phyloP scores from a whole-genome alignment of 2,888 invertebrate genomes.

The Meloe dianella region DNA sequence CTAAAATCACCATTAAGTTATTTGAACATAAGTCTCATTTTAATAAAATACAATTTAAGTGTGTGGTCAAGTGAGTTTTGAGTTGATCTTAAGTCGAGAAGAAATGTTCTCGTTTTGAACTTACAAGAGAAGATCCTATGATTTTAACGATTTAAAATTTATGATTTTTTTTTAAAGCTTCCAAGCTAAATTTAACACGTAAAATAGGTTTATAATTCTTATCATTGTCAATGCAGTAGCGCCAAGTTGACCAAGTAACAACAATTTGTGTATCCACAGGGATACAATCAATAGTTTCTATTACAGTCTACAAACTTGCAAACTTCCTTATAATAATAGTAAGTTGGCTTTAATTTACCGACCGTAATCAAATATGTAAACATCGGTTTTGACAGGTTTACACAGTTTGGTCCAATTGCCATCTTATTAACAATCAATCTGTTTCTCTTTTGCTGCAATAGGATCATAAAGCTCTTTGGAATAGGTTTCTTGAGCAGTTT shows the following conservation, averaged over 20 bases:
- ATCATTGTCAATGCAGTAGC: too few species aligned
- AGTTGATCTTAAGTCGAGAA: too few species aligned
- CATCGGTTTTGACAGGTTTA: slow-evolving; percentile 33
- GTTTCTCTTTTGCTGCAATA: slow-evolving; percentile 11
- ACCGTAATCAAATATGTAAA: slow-evolving; percentile 34
- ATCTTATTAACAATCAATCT: slow-evolving; percentile 21
- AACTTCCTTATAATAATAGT: slow-evolving; percentile 25
- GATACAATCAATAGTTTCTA: neutral
- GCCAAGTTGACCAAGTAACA: slow-evolving; percentile 16
- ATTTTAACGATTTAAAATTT: slow-evolving; percentile 31
- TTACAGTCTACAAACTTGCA: slow-evolving; percentile 17
- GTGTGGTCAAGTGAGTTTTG: too few species aligned
- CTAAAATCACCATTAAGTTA: too few species aligned
- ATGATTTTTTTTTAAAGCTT: too few species aligned
- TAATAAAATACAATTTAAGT: too few species aligned
- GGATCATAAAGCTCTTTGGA: slow-evolving; percentile 16
- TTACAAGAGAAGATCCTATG: slow-evolving; percentile 38
- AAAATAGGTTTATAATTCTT: too few species aligned
- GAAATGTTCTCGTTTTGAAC: too few species aligned
- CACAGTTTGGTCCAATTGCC: slow-evolving; percentile 28
- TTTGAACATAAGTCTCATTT: too few species aligned
- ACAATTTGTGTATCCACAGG: slow-evolving; percentile 37
- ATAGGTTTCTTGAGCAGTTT: too few species aligned
- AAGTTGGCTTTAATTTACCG: slow-evolving; percentile 30
- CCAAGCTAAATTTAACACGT: too few species aligned